Evolutionary conservation across 2,888 invertebrate species (phyloP), one percentile per base, ranked within the genome.

Genomic region (Coelopa pilipes): DNA sequence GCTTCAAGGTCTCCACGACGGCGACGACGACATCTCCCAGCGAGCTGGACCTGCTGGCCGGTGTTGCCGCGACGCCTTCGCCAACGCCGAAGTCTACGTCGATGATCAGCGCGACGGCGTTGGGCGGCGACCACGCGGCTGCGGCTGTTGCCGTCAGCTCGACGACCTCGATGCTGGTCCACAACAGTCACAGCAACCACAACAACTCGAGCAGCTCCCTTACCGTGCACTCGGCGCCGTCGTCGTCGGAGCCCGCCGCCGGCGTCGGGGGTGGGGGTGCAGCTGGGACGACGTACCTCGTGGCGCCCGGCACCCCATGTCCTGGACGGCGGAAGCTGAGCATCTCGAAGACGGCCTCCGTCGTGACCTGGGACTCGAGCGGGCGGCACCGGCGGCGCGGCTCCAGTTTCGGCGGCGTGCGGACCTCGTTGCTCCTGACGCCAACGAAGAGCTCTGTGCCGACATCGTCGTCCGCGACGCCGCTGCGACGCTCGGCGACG

Each of bases 331-430:
- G 89, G 77, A 88, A 89, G 76, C 85, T 89, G 12, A 91, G 89
- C 84, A 85, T 80, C 67, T 84, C 83, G 74, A 89, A 89, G 75
- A 90, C 88, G 11, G 88, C 88, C 60, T 86, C 87, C 13, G 88
- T 93, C 79, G 93, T 94, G 0, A 94, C 93, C 13, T 94, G 93
- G 94, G 92, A 93, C 74, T 89, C 91, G 72, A 89, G 90, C 11
- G 89, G 89, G n/a, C 88, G 91, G 60, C 90, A 90, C 75, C 89
- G 89, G n/a, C 86, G 92, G 74, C 89, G 92, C 24, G 92, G 93
- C 11, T 93, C 93, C 0, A 93, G 93, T 84, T 92, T 93, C 78
- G 93, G 93, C 68, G 90, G 90, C 68, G 91, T 91, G 0, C 89
- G 90, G 74, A 92, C 92, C 0, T 90, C 89, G 13, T 82, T 92